Conservation (phyloP, 2,888 invertebrate species). For the Drosophila putrida region DNA sequence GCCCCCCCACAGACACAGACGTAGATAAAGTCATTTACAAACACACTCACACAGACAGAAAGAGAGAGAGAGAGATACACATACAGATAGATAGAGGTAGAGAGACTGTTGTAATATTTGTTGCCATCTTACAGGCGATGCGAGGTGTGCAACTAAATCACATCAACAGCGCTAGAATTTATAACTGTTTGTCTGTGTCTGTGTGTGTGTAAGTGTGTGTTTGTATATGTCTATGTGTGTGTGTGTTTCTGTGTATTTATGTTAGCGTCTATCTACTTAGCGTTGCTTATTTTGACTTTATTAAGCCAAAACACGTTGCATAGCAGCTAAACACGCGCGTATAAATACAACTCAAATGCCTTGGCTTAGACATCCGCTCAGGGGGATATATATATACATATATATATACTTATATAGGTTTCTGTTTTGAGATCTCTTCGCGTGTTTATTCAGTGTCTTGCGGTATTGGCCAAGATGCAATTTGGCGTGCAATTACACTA, state of each 20-base stretch:
- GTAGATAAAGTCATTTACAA: constrained; percentile 78
- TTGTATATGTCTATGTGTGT: constrained; percentile 12
- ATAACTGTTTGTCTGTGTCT: constrained; percentile 65
- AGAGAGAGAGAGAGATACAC: constrained; percentile 20
- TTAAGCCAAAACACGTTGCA: constrained; percentile 80
- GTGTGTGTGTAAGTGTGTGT: constrained; percentile 18
- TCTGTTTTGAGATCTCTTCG: constrained; percentile 26
- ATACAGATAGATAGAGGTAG: constrained; percentile 28
- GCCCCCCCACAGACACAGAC: constrained; percentile 52
- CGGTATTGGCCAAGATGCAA: constrained; percentile 43
- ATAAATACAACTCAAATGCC: constrained; percentile 54
- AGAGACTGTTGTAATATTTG: constrained; percentile 68
- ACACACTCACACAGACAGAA: constrained; percentile 47
- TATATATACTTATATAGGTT: too few relatives aligned
- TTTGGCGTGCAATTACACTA: constrained; percentile 34
- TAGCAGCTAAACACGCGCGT: constrained; percentile 73
- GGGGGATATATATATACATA: too few relatives aligned
- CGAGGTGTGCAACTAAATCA: constrained; percentile 81
- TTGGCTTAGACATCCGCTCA: constrained; percentile 24
- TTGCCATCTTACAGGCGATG: constrained; percentile 79
- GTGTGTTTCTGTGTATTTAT: constrained; percentile 56
- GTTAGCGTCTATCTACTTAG: constrained; percentile 74
- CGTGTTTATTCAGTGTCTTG: constrained; percentile 36
- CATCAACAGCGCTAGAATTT: constrained; percentile 77
- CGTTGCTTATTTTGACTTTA: constrained; percentile 77